Percentiles rank a stretch among this genome's conserved stretches.
Conservation (phyloP, 2,888 invertebrate species). For the Pheosia gnoma region DNA sequence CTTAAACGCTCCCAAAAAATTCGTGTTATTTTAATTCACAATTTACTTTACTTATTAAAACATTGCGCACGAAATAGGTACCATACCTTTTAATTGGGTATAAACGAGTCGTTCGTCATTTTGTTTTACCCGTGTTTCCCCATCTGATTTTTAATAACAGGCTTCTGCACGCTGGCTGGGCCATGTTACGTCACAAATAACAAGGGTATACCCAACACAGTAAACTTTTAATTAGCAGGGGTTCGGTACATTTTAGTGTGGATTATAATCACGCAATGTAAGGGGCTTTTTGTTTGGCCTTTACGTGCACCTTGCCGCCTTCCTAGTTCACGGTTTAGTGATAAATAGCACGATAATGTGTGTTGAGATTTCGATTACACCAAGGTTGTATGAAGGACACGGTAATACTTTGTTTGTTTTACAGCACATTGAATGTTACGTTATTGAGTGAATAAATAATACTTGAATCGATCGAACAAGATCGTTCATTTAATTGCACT, state of each 20-base stretch:
- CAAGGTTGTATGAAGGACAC: constrained; percentile 6
- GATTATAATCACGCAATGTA: constrained; percentile 65
- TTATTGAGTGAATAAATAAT: no score
- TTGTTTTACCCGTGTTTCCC: constrained; percentile 36
- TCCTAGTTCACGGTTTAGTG: constrained; percentile 52
- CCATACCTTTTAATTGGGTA: constrained; percentile 40
- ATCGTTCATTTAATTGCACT: no score
- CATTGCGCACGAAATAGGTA: constrained; percentile 11
- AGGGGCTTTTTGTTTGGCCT: constrained; percentile 55
- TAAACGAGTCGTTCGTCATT: constrained; percentile 45
- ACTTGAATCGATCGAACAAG: no score
- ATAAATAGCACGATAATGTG: constrained; percentile 54
- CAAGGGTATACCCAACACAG: constrained; percentile 46
- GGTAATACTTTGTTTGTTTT: not conserved
- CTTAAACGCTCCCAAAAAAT: no score
- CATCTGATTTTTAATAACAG: constrained; percentile 37
- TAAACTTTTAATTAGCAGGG: constrained; percentile 74
- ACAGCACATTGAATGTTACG: no score
- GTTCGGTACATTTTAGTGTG: constrained; percentile 60
- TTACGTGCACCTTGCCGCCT: constrained; percentile 43
- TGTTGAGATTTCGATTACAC: constrained; percentile 44
- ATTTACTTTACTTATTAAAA: constrained; percentile 15
- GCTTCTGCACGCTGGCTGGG: constrained; percentile 11
- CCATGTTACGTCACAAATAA: constrained; percentile 45
- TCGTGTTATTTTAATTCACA: no score